Evolutionary conservation across 1,140 invertebrate genomes (phyloP).

Genomic region (Ephestia elutella): DNA sequence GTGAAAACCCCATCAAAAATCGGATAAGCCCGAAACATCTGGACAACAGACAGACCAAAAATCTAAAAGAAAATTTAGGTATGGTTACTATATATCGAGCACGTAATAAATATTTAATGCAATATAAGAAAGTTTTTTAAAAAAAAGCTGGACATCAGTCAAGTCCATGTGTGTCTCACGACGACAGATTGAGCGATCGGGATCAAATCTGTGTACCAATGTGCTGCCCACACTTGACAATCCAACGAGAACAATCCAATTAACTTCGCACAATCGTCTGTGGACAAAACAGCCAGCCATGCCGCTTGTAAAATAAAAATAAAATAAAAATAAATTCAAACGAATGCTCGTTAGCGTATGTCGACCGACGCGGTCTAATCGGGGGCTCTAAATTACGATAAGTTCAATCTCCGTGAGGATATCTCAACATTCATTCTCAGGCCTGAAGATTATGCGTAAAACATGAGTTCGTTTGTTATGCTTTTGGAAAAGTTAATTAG

Average conservation of each 20-base stretch:
- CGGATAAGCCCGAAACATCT: no score
- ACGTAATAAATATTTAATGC: no score
- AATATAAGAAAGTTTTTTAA: not conserved
- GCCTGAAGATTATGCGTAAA: slow-evolving; percentile 57
- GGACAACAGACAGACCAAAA: no score
- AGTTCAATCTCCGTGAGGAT: slow-evolving; percentile 52
- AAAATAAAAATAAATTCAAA: slow-evolving; percentile 47
- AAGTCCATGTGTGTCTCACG: slow-evolving; percentile 2
- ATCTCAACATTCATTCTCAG: slow-evolving; percentile 67
- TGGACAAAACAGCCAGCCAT: slow-evolving; percentile 61
- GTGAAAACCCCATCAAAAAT: no score
- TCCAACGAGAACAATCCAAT: slow-evolving; percentile 55
- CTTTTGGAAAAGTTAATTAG: slow-evolving; percentile 30
- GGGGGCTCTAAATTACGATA: slow-evolving; percentile 70
- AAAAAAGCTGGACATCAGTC: not conserved
- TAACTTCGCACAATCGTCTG: slow-evolving; percentile 58
- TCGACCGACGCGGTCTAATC: slow-evolving; percentile 63
- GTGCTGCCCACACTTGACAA: slow-evolving; percentile 17
- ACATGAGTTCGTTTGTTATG: slow-evolving; percentile 59
- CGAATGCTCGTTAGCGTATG: slow-evolving; percentile 69
- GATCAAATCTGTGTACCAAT: slow-evolving; percentile 17
- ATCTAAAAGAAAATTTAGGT: no score
- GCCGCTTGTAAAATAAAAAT: slow-evolving; percentile 65
- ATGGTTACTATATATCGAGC: no score
- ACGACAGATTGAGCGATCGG: slow-evolving; percentile 21